Base-by-base conservation (phyloP, 2,113 vertebrate species). In the Vidua chalybeata region DNA sequence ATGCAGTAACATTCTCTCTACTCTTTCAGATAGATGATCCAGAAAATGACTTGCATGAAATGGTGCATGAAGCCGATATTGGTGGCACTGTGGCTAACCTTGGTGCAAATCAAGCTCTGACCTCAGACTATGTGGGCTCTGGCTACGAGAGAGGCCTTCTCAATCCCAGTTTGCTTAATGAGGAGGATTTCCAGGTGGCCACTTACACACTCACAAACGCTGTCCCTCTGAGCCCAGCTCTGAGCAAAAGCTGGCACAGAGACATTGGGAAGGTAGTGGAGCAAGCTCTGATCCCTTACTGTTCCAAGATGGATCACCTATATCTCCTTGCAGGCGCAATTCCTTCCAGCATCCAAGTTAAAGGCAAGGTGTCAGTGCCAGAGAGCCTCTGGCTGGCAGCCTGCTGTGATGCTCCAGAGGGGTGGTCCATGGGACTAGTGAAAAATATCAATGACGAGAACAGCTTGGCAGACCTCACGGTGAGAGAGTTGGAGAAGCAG, bases 11-110 rank as follows among this genome's bases (percentile, higher is more conserved):
- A 4, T 91, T 68, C 77, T 93, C 68, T 92, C 62, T 92, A 1
- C 69, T 83, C 7, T 98, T 98, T 95, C 97, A 98, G 98, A 62
- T 98, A 21, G 98, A 98, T 10, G 98, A 98, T 59, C 97, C 97
- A 21, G 66, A 62, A 84, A 98, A 97, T 76, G 94, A 17, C 68
- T 77, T 96, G 28, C 93, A 41, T 15, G 98, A 98, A 92, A 97
- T 89, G 80, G 94, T 69, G 26, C 79, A 30, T 7, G 98, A 98
- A 90, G 95, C 84, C 0, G 78, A 97, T 11, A 52, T 96, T 2
- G 0, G 28, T 19, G 63, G 76, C 51, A 76, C 94, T 2, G 96
- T 98, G 96, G 73, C 90, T 23, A 95, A 76, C 35, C 96, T 98
- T 58, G 98, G 98, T 72, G 74, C 67, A 77, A 97, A 96, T 59